Evolutionary conservation across 30 jellyfish, hydroid and myxozoan species (phyloP), one percentile per base, ranked within the genome.

Genomic region (Phacellophora camtschatica): DNA sequence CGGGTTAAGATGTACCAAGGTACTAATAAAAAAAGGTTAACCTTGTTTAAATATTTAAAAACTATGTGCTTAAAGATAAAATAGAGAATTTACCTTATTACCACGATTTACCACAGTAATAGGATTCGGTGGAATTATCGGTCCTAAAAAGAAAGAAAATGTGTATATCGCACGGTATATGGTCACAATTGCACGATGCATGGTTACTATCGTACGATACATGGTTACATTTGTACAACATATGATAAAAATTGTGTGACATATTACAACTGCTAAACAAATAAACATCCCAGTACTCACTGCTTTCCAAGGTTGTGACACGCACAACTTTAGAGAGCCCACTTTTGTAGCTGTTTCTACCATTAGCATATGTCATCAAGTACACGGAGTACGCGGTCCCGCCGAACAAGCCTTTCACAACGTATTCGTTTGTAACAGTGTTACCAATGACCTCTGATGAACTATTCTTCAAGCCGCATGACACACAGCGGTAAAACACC

Each of bases 91-190:
- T 51, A 84, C 95, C 83, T 35, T 84, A 43, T 71, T 61, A 54
- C 95, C 95, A 61, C 62, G 78, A 33, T 84, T 84, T 16, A 56
- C 88, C 0, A 67, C 88, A 1, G 13, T 58, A 28, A 70, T 33
- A 1, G 85, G 95, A 5, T 48, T 37, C 16, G 95, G 95, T 2
- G 95, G 50, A 9, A 71, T 71, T 16, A 49, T 59, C 0, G 95
- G 95, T 15, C 22, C 95, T 84, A 45, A 4, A 59, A 71, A 29
- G 20, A 23, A 71, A 30, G 18, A 37, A 68, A 28, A 32, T 18
- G 4, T 3, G 28, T 23, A 4, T 58, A 23, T 58, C 9, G 5
- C 74, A 58, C 19, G 46, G n/a, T 13, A 58, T 2, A 23, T 4
- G 12, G 2, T 3, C 5, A 25, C 64, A 30, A 30, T n/a, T n/a